Conservation (phyloP, 2,888 invertebrate genomes). For the Sarcophaga carnaria region DNA sequence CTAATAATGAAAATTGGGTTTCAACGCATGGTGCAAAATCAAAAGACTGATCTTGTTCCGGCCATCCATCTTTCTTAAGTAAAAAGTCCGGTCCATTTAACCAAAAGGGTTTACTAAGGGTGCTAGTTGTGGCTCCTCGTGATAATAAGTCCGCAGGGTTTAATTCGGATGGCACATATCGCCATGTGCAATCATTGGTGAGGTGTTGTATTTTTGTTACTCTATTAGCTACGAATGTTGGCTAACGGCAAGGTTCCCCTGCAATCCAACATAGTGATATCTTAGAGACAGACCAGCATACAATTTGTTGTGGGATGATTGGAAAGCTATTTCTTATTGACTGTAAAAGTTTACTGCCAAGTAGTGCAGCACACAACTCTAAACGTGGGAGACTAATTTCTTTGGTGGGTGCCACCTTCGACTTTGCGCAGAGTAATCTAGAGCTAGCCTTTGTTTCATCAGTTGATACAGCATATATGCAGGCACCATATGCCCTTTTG, state of each 20-base stretch:
- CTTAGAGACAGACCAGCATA: conserved; percentile 42
- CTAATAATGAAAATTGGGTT: neutral
- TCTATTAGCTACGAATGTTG: conserved; percentile 36
- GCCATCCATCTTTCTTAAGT: neutral
- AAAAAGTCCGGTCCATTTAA: conserved; percentile 23
- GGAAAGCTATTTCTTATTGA: neutral
- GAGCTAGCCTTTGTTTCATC: too few relatives aligned
- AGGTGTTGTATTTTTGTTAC: conserved; percentile 38
- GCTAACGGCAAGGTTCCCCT: conserved; percentile 18
- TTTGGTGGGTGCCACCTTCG: conserved; percentile 38
- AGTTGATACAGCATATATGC: too few relatives aligned
- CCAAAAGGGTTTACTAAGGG: conserved; percentile 12
- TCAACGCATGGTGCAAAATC: neutral
- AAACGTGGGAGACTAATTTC: conserved; percentile 40
- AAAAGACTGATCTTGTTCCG: neutral
- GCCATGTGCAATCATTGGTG: conserved; percentile 1
- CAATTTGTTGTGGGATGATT: neutral
- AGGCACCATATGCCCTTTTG: too few relatives aligned
- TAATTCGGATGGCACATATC: conserved; percentile 2
- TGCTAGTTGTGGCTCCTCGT: neutral
- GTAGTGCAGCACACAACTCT: conserved; percentile 12
- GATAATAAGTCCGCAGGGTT: conserved; percentile 41
- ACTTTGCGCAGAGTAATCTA: neutral
- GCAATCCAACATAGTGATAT: conserved; percentile 36
- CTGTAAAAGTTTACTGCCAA: too few relatives aligned